These are phyloP conservation scores for Grapholita molesta DNA, from an alignment of 1,140 invertebrate genomes.

Conservation along the genomic window DNA sequence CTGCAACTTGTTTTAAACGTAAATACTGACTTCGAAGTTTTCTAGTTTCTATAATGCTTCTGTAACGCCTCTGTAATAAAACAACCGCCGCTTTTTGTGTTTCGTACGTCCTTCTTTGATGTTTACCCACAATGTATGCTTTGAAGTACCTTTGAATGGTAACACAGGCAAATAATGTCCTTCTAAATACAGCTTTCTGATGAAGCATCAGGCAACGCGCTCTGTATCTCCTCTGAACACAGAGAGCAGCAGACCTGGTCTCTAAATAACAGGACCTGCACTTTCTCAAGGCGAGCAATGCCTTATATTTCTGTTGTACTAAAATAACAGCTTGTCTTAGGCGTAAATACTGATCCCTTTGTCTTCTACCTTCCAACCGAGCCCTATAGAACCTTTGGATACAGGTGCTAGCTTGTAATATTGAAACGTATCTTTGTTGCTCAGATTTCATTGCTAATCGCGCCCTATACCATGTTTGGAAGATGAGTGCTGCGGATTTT, in stretches of 20 bases:
- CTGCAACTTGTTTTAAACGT: conserved; percentile 26
- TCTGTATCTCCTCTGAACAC: conserved; percentile 49
- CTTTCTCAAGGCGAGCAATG: conserved; percentile 38
- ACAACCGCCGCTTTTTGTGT: conserved; percentile 37
- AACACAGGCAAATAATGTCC: conserved; percentile 36
- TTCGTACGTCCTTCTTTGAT: conserved; percentile 52
- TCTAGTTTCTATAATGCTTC: conserved; percentile 41
- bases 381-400: conserved; percentile 45
- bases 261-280: conserved; percentile 36
- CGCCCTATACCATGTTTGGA: conserved; percentile 42
- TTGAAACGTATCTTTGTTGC: conserved; percentile 23
- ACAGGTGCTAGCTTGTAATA: conserved; percentile 21
- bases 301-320: conserved; percentile 40
- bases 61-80: conserved; percentile 56
- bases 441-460: conserved; percentile 28
- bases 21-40: conserved; percentile 49
- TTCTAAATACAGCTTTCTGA: conserved; percentile 35
- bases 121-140: conserved; percentile 42
- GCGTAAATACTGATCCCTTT: conserved; percentile 35
- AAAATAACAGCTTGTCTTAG: conserved; percentile 28
- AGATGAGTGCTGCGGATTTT: conserved; percentile 20
- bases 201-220: conserved; percentile 37
- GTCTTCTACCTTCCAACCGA: conserved; percentile 21
- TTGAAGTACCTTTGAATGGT: conserved; percentile 60
- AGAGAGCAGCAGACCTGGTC: conserved; percentile 24